Evolutionary conservation across 2,797 vertebrate genomes (phyloP).

Genomic region (Enteromius paludinosus): DNA sequence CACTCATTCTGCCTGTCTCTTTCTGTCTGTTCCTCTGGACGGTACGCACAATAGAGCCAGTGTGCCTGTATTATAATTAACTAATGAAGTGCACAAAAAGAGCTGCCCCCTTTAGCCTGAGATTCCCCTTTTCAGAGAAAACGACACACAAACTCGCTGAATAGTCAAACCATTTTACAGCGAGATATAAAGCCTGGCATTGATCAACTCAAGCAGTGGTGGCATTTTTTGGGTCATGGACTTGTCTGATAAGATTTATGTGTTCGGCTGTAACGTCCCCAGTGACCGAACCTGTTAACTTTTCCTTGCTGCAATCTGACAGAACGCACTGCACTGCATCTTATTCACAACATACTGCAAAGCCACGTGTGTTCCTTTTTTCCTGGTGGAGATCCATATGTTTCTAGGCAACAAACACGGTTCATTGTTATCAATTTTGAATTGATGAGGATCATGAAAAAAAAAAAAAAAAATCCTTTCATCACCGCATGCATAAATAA

Average conservation of each 20-base stretch:
- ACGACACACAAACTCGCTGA: constrained; percentile 17
- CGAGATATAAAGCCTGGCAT: constrained; percentile 49
- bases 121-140: constrained; percentile 27
- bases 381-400: background rate
- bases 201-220: constrained; percentile 51
- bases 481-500: background rate
- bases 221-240: constrained; percentile 54
- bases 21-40: constrained; percentile 1
- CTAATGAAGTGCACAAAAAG: constrained; percentile 56
- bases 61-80: constrained; percentile 56
- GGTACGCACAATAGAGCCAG: constrained; percentile 45
- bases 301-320: constrained; percentile 29
- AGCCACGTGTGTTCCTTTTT: background rate
- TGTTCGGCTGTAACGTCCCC: constrained; percentile 42
- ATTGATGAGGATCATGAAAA: background rate
- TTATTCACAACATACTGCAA: constrained; percentile 24
- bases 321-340: background rate
- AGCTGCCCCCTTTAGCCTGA: constrained; percentile 16
- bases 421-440: background rate
- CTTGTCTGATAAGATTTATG: constrained; percentile 63
- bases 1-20: background rate
- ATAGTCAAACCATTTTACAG: constrained; percentile 38
- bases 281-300: constrained; percentile 38
- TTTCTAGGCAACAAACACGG: background rate
- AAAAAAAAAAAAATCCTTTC: background rate